Evolutionary conservation across 2,888 invertebrate species (phyloP), one percentile per base, ranked within the genome.

Genomic region (Hyles lineata): DNA sequence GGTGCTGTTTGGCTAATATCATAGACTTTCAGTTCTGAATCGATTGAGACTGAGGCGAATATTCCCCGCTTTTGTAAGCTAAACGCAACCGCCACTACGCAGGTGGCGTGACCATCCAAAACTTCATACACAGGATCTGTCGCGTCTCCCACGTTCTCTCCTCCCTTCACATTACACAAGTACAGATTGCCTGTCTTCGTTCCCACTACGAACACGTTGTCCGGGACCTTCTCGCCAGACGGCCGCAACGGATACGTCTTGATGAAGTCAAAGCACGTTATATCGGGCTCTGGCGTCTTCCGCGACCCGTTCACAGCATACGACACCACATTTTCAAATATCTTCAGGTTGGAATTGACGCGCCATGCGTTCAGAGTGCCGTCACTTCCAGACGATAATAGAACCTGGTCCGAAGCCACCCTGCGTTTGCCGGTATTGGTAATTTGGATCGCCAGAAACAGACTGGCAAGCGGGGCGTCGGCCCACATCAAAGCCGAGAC

Each of bases 261-360:
- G 0, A 90, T 87, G 70, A 92, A 93, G 72, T 93, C 93, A 55
- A 94, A 92, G 76, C 93, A 92, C 7, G 82, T 90, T 32, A 94
- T 88, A 23, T 92, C 91, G 0, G 89, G 85, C 0, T 85, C 76
- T 0, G 79, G 76, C 55, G 82, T 72, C n/a, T 90, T 90, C 8
- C 81, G 83, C 0, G 88, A 83, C 0, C 88, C 88, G 61, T 91
- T 90, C 0, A 94, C 79, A 0, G 76, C 75, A 72, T 91, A 94
- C 0, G 85, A 81, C 0, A 89, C 77, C 0, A 94, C 83, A 15
- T 83, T 88, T 35, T 92, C 90, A 60, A 94, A 92, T 0, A 88
- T 80, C 69, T 88, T 89, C 1, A 78, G 72, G 70, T 83, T 85
- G 0, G 84, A 80, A 67, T 94, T 93, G 0, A 92, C 92, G 77